Evolutionary conservation across 2,888 invertebrate genomes (phyloP).

Genomic region (Lutraria lutraria): DNA sequence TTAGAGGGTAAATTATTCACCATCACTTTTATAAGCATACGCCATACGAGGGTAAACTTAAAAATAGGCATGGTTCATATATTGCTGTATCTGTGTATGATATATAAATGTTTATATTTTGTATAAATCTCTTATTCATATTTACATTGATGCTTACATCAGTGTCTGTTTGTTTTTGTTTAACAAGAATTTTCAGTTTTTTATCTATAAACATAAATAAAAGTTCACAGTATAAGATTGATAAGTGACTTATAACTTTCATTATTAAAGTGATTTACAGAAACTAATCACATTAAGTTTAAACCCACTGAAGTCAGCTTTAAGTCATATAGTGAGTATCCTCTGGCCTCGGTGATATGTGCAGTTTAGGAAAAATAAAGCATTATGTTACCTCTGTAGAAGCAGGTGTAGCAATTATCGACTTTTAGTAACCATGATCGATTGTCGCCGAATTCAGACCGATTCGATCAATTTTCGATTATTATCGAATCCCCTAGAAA

Average conservation of each 20-base stretch:
- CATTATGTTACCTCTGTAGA: no score
- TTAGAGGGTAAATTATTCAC: not conserved
- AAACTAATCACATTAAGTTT: no score
- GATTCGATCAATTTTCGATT: no score
- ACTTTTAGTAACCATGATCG: no score
- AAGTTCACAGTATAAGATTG: not conserved
- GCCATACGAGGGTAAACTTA: not conserved
- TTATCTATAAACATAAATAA: not conserved
- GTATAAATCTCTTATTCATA: not conserved
- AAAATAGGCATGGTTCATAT: not conserved
- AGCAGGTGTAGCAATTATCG: no score
- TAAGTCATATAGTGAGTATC: no score
- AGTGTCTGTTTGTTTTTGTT: slow-evolving; percentile 1
- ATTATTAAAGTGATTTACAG: no score
- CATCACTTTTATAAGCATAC: not conserved
- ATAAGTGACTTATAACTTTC: not conserved
- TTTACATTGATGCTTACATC: not conserved
- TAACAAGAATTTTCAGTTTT: not conserved
- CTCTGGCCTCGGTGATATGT: no score
- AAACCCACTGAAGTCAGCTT: no score
- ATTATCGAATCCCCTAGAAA: no score
- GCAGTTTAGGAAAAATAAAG: no score
- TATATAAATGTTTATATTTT: not conserved
- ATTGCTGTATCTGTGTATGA: not conserved
- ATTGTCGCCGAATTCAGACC: no score